Conservation (phyloP, 1,140 invertebrate species). For the Agrilus planipennis region DNA sequence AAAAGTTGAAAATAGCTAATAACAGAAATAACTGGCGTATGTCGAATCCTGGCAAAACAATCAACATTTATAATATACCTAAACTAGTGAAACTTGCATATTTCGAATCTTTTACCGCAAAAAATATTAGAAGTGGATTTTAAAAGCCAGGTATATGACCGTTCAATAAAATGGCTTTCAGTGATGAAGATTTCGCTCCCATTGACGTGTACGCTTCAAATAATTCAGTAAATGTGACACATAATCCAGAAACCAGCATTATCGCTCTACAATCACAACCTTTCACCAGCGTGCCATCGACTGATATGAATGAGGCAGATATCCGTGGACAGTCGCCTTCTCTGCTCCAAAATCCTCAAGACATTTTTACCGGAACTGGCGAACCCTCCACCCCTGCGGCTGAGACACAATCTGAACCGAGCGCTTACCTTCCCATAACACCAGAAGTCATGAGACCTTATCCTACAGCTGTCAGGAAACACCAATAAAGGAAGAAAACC, state of each 20-base stretch:
- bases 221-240: slow-evolving; percentile 17
- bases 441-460: slow-evolving; percentile 9
- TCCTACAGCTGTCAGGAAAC: background rate
- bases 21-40: no score
- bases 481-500: background rate
- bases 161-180: no score
- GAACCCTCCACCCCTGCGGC: no score
- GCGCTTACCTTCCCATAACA: slow-evolving; percentile 9
- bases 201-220: no score
- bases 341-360: slow-evolving; percentile 12
- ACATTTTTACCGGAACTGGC: slow-evolving; percentile 8
- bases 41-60: no score
- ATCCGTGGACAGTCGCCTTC: slow-evolving; percentile 9
- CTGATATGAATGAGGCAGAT: slow-evolving; percentile 13
- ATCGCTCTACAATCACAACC: slow-evolving; percentile 11
- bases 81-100: no score
- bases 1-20: no score
- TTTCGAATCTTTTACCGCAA: no score
- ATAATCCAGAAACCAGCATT: slow-evolving; percentile 10
- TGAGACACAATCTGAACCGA: slow-evolving; percentile 1
- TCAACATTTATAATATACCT: no score
- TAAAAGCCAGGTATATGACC: no score
- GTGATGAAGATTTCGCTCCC: no score
- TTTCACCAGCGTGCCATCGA: slow-evolving; percentile 10
- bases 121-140: no score